These are phyloP conservation scores for Clistopyga incitator DNA, from an alignment of 2,888 invertebrate species.

Conservation along the genomic window DNA sequence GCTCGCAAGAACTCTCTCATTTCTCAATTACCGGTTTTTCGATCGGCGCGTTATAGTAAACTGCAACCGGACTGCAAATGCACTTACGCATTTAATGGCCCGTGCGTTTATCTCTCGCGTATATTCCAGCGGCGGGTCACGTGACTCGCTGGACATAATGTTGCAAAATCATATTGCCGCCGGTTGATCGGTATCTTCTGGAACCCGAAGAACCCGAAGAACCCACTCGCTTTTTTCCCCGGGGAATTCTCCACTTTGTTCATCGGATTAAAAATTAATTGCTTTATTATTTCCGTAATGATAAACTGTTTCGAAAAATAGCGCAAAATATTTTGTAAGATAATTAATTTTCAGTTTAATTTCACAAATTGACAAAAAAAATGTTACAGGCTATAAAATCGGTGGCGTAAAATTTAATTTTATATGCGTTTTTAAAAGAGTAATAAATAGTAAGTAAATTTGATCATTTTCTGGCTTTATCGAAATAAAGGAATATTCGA, in stretches of 20 bases:
- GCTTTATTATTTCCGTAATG: no score
- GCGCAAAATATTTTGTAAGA: no score
- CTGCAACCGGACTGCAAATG: conserved; percentile 14
- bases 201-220: conserved; percentile 1
- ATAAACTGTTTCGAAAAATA: no score
- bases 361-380: no score
- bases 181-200: conserved; percentile 24
- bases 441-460: no score
- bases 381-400: no score
- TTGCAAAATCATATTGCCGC: conserved; percentile 42
- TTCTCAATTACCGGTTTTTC: conserved; percentile 64
- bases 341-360: no score
- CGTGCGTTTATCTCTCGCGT: conserved; percentile 1
- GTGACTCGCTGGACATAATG: not conserved
- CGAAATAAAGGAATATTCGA: conserved; percentile 37
- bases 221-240: not conserved
- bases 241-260: no score
- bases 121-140: not conserved
- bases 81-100: conserved; percentile 16
- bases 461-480: no score
- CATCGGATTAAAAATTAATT: no score
- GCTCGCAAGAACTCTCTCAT: conserved; percentile 35
- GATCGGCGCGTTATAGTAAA: conserved; percentile 18
- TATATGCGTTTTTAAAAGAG: no score
- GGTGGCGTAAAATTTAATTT: no score